Evolutionary conservation across 2,888 invertebrate species (phyloP), one percentile per base, ranked within the genome.

Genomic region (Stenoptilia bipunctidactyla): DNA sequence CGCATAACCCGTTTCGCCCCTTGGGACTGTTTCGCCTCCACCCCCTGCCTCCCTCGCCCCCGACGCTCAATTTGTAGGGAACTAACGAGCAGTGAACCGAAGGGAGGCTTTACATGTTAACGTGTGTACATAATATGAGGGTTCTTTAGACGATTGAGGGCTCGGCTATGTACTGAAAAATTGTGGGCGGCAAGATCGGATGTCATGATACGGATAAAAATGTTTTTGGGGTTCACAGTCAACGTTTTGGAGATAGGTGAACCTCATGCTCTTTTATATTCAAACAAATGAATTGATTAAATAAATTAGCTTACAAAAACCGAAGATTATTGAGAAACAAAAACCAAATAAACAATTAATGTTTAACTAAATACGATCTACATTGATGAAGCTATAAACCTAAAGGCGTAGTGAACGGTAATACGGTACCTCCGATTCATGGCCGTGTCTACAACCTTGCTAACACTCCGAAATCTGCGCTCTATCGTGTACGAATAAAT

Each of bases 21-120:
- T 15, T 39, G 42, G 43, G 34, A 14, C 10, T 15, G 27, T 20
- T 38, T 27, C 20, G 15, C 39, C 45, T 44, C 36, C 40, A 40
- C 46, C 34, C 41, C n/a, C n/a, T n/a, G n/a, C n/a, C n/a, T n/a
- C 42, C 47, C 39, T 40, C 47, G 50, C 51, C 41, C 40, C 38
- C 40, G 40, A 39, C 41, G 51, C 65, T 58, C 66, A 60, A 62
- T 63, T 60, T 56, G 61, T 49, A 50, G 58, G 54, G 56, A 51
- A 45, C 66, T 74, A 70, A 73, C 75, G 75, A 72, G 64, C 63
- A 70, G 71, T 54, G 60, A 69, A 66, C 60, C 49, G 49, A 48
- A 20, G 55, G 53, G 51, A 47, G 49, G 47, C 49, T 42, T 49
- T 44, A 45, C 47, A 52, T 51, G 53, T 52, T 53, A 55, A 55